phyloP scores from a whole-genome alignment of 2,888 invertebrate species.

The Drosophila mimica region DNA sequence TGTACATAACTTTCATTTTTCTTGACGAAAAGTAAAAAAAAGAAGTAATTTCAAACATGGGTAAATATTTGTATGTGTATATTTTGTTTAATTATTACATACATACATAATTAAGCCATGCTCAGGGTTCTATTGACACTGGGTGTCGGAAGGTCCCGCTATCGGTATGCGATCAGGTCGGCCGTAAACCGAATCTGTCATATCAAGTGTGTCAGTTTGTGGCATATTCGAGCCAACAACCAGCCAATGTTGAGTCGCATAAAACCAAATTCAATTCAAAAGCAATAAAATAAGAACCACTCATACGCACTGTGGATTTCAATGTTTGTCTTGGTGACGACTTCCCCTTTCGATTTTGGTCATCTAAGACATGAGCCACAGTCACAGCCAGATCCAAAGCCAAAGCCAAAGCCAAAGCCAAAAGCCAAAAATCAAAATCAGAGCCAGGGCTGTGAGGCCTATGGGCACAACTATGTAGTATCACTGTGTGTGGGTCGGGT shows the following conservation, averaged over 20 bases:
- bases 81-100: conserved; percentile 46
- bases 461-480: conserved; percentile 11
- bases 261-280: conserved; percentile 69
- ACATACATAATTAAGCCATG: conserved; percentile 62
- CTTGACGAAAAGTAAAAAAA: not conserved
- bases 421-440: not conserved
- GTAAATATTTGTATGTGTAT: conserved; percentile 39
- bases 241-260: conserved; percentile 27
- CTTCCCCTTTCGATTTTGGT: conserved; percentile 74
- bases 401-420: not conserved
- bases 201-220: conserved; percentile 51
- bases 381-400: not conserved
- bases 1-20: conserved; percentile 70
- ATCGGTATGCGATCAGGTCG: conserved; percentile 3
- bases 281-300: conserved; percentile 60
- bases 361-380: conserved; percentile 46
- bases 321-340: conserved; percentile 52
- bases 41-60: conserved; percentile 49
- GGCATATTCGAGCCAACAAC: conserved; percentile 27
- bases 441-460: conserved; percentile 18
- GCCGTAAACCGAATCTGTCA: conserved; percentile 52
- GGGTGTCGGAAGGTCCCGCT: conserved; percentile 1
- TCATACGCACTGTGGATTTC: conserved; percentile 63
- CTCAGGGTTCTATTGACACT: conserved; percentile 28
- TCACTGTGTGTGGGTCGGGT: conserved; percentile 56